Base-by-base conservation (phyloP, 2,797 vertebrate genomes). In the Phrynocephalus guinanensis region DNA sequence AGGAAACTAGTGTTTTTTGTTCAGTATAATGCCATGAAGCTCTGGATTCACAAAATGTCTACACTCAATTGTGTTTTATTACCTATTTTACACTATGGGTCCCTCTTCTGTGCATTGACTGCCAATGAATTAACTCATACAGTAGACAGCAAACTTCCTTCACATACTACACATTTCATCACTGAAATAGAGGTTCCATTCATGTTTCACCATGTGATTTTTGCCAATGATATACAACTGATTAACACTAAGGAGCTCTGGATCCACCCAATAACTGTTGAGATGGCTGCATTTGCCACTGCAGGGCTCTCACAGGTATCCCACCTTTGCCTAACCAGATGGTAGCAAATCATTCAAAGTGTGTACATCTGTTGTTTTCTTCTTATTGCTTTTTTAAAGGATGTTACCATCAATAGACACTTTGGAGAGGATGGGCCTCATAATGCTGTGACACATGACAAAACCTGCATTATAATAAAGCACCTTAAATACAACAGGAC, bases 211-310 rank as follows among this genome's bases (percentile, higher is more conserved):
- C 79, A 81, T 87, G 83, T 89, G 67, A n/a, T 80, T 82, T 82
- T 90, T 6, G 3, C 81, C 71, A 71, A 10, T 93, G 92, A 95
- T 94, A 93, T 95, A 93, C 87, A 91, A 63, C 75, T 90, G 92
- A 79, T 95, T 95, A 93, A 92, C 86, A 76, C 84, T 92, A 92
- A 87, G 91, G 84, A 88, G 2, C 88, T 89, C 88, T 60, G 52
- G 78, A 89, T 92, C 85, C 89, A 82, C 82, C 85, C 91, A 93
- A 85, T 91, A 91, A 90, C 93, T 87, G 81, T 86, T 71, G 91
- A 11, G 56, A 93, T 92, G 93, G 93, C 94, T 94, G 93, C 86
- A 90, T 91, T 88, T 92, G 90, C 85, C 89, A 90, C 92, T 89
- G 30, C 89, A 88, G 91, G 89, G 85, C 79, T 88, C 88, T 91